Conservation (phyloP, 2,888 invertebrate species). For the Hecatera dysodea region DNA sequence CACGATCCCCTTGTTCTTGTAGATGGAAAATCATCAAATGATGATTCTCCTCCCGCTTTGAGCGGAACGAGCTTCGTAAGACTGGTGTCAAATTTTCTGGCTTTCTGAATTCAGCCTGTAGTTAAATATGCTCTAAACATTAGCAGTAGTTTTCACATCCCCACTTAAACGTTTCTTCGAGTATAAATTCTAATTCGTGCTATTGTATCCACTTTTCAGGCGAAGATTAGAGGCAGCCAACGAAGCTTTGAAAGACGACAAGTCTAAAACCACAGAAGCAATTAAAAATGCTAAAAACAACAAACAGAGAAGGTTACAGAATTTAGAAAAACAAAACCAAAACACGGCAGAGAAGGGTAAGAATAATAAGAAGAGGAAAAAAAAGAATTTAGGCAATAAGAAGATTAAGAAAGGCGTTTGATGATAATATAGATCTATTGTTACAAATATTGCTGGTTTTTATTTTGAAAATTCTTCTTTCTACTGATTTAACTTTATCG, state of each 20-base stretch:
- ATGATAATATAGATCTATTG: slow-evolving; percentile 39
- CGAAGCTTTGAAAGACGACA: slow-evolving; percentile 64
- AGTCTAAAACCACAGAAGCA: slow-evolving; percentile 67
- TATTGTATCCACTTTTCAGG: slow-evolving; percentile 67
- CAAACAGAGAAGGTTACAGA: slow-evolving; percentile 79
- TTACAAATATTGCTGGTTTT: slow-evolving; percentile 2
- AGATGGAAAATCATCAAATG: too few species aligned
- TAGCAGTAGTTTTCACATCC: too few species aligned
- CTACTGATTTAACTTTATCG: too few species aligned
- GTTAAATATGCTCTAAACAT: too few species aligned
- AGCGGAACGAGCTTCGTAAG: too few species aligned
- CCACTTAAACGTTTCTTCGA: neutral
- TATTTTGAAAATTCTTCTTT: neutral
- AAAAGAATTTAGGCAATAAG: slow-evolving; percentile 65
- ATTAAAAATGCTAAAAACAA: slow-evolving; percentile 76
- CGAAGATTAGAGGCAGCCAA: slow-evolving; percentile 80
- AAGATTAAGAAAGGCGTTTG: slow-evolving; percentile 65
- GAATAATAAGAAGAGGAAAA: slow-evolving; percentile 60
- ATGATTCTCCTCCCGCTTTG: too few species aligned
- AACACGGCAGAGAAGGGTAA: slow-evolving; percentile 56
- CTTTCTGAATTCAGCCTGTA: too few species aligned
- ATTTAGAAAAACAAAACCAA: slow-evolving; percentile 58
- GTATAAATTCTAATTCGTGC: neutral
- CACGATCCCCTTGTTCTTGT: too few species aligned
- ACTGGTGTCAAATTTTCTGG: too few species aligned